Percentiles rank a stretch among this genome's conserved stretches.
phyloP scores from a whole-genome alignment of 1,140 invertebrate genomes.

The Ectropis grisescens region DNA sequence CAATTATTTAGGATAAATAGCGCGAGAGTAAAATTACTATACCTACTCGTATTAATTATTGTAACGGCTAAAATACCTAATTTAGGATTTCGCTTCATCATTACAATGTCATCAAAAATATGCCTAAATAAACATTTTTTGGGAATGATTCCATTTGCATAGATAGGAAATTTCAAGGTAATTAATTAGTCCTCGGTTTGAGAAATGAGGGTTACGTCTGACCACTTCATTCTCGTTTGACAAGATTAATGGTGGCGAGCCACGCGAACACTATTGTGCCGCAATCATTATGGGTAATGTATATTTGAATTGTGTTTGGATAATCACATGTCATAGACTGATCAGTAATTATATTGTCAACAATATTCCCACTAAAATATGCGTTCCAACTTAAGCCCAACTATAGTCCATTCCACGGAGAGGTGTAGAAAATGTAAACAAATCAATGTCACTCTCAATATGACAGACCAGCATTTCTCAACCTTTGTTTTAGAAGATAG shows the following conservation, averaged over 20 bases:
- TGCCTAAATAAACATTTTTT: slow-evolving; percentile 12
- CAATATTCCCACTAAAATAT: not conserved
- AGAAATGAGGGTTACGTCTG: slow-evolving; percentile 41
- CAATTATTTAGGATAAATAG: too few species aligned
- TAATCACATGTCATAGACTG: not conserved
- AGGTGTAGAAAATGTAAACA: too few species aligned
- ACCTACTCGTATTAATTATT: too few species aligned
- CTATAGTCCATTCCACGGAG: too few species aligned
- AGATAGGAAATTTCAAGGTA: slow-evolving; percentile 34
- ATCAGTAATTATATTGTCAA: not conserved
- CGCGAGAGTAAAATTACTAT: too few species aligned
- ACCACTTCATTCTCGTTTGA: slow-evolving; percentile 39
- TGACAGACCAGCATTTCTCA: too few species aligned
- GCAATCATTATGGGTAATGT: slow-evolving; percentile 11
- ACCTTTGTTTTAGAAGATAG: too few species aligned
- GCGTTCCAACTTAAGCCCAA: too few species aligned
- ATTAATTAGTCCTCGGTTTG: slow-evolving; percentile 33
- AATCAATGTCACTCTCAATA: too few species aligned
- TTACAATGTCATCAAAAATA: not conserved
- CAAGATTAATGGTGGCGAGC: slow-evolving; percentile 34
- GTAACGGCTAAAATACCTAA: too few species aligned
- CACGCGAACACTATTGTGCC: slow-evolving; percentile 24
- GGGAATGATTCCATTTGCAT: slow-evolving; percentile 25
- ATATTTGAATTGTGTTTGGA: not conserved
- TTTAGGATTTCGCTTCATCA: too few species aligned